These are phyloP conservation scores for Ochropleura leucogaster DNA, from an alignment of 2,888 invertebrate species.

Conservation along the genomic window DNA sequence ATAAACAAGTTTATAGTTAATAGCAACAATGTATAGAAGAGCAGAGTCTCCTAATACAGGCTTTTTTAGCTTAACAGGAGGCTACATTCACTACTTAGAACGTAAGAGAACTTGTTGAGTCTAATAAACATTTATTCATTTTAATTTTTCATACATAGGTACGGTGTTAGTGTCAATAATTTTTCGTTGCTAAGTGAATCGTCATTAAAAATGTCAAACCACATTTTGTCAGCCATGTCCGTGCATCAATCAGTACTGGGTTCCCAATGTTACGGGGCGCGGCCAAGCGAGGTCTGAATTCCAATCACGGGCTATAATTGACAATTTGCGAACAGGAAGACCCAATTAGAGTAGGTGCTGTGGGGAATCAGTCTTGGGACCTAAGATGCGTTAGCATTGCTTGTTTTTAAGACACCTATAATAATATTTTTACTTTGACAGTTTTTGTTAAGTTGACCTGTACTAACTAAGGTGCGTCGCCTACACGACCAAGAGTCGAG, in stretches of 20 bases:
- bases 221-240: slow-evolving; percentile 14
- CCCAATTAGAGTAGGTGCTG: slow-evolving; percentile 34
- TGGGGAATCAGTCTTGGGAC: slow-evolving; percentile 16
- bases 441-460: too few species aligned
- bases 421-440: background rate
- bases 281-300: slow-evolving; percentile 46
- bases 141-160: too few species aligned
- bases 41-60: too few species aligned
- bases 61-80: too few species aligned
- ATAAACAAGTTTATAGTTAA: too few species aligned
- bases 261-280: slow-evolving; percentile 40
- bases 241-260: slow-evolving; percentile 49
- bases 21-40: too few species aligned
- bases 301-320: slow-evolving; percentile 53
- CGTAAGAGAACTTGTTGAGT: too few species aligned
- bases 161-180: background rate
- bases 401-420: background rate
- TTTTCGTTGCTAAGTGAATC: background rate
- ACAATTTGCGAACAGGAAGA: slow-evolving; percentile 54
- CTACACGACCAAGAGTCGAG: too few species aligned
- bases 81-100: too few species aligned
- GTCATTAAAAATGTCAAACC: slow-evolving; percentile 26
- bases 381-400: slow-evolving; percentile 18
- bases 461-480: too few species aligned
- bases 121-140: too few species aligned